Conservation (phyloP, 2,888 invertebrate species). For the Bembecia ichneumoniformis region DNA sequence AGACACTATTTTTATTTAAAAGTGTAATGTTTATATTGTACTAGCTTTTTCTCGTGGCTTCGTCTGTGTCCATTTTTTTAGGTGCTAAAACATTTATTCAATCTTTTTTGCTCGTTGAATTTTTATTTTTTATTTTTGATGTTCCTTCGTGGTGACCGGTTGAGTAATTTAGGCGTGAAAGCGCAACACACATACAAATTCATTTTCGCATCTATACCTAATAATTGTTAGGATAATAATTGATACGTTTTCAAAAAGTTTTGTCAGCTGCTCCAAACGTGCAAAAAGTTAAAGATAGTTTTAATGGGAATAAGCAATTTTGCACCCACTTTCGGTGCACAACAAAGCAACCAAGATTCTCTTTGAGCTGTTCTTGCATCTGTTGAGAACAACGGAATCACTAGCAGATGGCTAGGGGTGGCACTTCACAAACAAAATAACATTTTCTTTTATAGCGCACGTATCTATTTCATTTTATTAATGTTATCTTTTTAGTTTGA, state of each 20-base stretch:
- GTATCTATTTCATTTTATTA: background rate
- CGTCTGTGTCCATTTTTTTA: too few species aligned
- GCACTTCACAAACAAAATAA: conserved; percentile 15
- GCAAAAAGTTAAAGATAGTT: background rate
- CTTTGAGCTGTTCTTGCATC: conserved; percentile 21
- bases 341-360: conserved; percentile 12
- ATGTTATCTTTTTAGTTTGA: background rate
- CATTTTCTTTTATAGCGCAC: background rate
- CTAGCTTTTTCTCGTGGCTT: too few species aligned
- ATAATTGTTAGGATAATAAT: too few species aligned
- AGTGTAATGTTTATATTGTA: background rate
- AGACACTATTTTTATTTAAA: background rate
- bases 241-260: background rate
- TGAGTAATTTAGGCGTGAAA: too few species aligned
- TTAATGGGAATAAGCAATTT: conserved; percentile 16
- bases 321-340: conserved; percentile 31
- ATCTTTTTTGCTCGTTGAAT: too few species aligned
- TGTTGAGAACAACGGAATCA: conserved; percentile 15
- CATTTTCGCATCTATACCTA: too few species aligned
- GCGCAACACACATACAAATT: too few species aligned
- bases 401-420: conserved; percentile 41
- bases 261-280: background rate
- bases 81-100: too few species aligned
- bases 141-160: too few species aligned
- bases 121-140: too few species aligned